Evolutionary conservation across 2,113 vertebrate species (phyloP).

Genomic region (Hoplias malabaricus): DNA sequence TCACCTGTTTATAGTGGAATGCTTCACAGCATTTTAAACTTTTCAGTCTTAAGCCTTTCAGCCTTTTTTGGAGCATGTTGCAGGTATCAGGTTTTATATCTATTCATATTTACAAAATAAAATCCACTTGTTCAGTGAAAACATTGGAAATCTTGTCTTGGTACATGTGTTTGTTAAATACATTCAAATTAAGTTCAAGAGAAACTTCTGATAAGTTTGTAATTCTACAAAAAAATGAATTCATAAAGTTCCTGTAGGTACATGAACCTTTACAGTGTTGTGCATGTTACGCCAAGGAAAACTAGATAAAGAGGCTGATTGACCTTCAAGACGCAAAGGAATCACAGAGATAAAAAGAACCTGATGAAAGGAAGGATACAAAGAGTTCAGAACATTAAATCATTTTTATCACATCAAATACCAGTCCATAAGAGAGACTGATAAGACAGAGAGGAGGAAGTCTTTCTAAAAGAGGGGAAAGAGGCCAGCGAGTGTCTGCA

Average conservation of each 20-base stretch:
- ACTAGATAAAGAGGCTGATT: constrained; percentile 27
- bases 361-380: constrained; percentile 29
- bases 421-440: constrained; percentile 31
- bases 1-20: no score
- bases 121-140: no score
- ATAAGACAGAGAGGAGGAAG: constrained; percentile 10
- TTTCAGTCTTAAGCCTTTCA: no score
- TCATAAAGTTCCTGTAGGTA: neutral
- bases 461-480: neutral
- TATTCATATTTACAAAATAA: no score
- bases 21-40: no score
- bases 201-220: neutral
- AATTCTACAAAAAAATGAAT: neutral
- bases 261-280: neutral
- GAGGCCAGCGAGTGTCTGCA: neutral
- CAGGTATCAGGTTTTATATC: no score
- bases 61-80: no score
- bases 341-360: constrained; percentile 41
- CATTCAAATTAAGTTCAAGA: no score
- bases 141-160: no score
- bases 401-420: constrained; percentile 48
- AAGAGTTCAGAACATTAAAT: constrained; percentile 44
- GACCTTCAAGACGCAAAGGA: constrained; percentile 35
- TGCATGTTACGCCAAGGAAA: constrained; percentile 7
- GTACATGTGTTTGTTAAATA: no score